These are phyloP conservation scores for Synanthedon vespiformis DNA, from an alignment of 2,888 invertebrate species.

Conservation along the genomic window DNA sequence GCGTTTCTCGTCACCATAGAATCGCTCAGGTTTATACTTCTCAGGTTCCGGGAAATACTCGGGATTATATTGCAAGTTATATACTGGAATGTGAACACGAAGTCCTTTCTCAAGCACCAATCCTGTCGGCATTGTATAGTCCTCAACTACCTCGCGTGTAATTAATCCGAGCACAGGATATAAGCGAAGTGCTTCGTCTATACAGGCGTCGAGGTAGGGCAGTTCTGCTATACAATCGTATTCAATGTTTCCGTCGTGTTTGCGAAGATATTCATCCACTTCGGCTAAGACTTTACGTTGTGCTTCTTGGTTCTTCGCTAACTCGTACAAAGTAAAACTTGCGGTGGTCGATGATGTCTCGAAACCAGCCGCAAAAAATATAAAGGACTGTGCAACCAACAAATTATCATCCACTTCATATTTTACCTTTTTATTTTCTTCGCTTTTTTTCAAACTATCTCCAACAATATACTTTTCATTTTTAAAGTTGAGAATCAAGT, in stretches of 20 bases:
- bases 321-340: slow-evolving; percentile 7
- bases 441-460: slow-evolving; percentile 1
- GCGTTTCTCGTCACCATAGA: slow-evolving; percentile 25
- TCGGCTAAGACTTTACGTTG: slow-evolving; percentile 6
- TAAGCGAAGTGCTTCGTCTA: slow-evolving; percentile 8
- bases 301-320: slow-evolving; percentile 7
- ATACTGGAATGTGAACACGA: slow-evolving; percentile 9
- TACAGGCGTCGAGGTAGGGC: slow-evolving; percentile 7
- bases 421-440: slow-evolving; percentile 2
- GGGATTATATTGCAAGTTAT: slow-evolving; percentile 9
- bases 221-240: slow-evolving; percentile 8
- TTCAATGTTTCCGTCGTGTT: slow-evolving; percentile 3
- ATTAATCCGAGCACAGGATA: slow-evolving; percentile 7
- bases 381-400: slow-evolving; percentile 48
- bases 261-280: slow-evolving; percentile 6
- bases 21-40: slow-evolving; percentile 36
- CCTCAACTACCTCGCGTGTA: slow-evolving; percentile 5
- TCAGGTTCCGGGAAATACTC: slow-evolving; percentile 10
- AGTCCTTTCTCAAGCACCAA: slow-evolving; percentile 6
- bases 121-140: slow-evolving; percentile 8
- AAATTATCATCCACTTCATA: slow-evolving; percentile 25
- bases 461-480: slow-evolving; percentile 9
- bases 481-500: slow-evolving; percentile 7
- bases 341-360: slow-evolving; percentile 8
- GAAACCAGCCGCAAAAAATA: slow-evolving; percentile 27